A percentile compares a stretch with the other conserved stretches of the same genome.
Conservation (phyloP, 2,888 invertebrate genomes). For the Ophion slaviceki region DNA sequence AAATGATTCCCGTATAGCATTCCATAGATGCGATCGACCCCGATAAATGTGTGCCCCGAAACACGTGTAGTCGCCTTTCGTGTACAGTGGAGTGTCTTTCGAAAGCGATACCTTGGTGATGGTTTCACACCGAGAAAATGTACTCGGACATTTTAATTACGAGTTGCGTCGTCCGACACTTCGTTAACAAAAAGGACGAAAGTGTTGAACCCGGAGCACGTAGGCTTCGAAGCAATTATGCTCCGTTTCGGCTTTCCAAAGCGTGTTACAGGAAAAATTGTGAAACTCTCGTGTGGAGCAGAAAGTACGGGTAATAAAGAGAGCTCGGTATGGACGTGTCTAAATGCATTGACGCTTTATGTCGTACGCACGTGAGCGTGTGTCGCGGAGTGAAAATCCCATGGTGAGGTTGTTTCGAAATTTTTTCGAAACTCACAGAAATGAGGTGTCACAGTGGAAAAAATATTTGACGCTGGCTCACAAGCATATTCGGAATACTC, state of each 20-base stretch:
- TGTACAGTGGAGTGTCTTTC: constrained; percentile 5
- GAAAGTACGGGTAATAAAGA: constrained; percentile 29
- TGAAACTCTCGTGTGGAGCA: constrained; percentile 47
- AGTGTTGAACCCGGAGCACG: constrained; percentile 25
- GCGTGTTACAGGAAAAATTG: constrained; percentile 44
- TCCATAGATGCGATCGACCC: neutral
- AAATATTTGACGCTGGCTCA: neutral
- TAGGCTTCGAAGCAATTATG: constrained; percentile 31
- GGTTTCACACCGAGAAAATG: neutral
- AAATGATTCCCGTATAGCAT: neutral
- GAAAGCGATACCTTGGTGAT: constrained; percentile 22
- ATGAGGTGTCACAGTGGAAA: constrained; percentile 30
- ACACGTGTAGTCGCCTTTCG: neutral
- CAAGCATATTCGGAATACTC: too few species aligned
- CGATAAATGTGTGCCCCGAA: neutral
- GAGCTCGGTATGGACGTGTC: constrained; percentile 39
- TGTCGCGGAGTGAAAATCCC: constrained; percentile 27
- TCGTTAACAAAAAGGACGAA: constrained; percentile 15
- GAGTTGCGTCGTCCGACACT: constrained; percentile 20
- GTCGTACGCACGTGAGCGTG: constrained; percentile 42
- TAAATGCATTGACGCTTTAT: constrained; percentile 23
- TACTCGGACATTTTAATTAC: constrained; percentile 22
- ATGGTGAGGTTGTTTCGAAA: constrained; percentile 54
- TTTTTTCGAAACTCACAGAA: neutral
- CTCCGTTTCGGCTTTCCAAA: constrained; percentile 38